Base-by-base conservation (phyloP, 2,888 invertebrate species). In the Diarsia rubi region DNA sequence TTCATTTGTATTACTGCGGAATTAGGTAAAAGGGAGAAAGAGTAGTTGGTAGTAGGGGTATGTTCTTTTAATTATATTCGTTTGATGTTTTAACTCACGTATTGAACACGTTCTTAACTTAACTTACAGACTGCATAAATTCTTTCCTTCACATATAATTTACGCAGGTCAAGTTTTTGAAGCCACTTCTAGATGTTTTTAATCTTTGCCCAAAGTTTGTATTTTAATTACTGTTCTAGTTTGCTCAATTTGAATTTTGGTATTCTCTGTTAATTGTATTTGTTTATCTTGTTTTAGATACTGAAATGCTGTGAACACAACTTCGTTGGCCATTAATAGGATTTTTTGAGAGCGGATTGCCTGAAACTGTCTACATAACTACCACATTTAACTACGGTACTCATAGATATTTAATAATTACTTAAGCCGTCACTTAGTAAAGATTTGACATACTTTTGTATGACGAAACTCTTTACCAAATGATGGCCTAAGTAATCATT, bases 181-280 rank as follows among this genome's bases (percentile, higher is more conserved):
- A 21, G 27, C 1, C 42, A n/a, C 14, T 69, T 72, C 71, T 44
- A 45, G 31, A 0, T 72, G 2, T 45, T 31, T 6, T 45, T 31
- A 70, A 45, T 71, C 54, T 21, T 44, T 54, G 44, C 16, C 45
- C 16, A 12, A 69, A 69, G 37, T 70, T 69, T 49, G 12, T 52
- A 69, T 71, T 80, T 70, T 80, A 80, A 81, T 81, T 81, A 81
- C 16, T 73, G 49, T 27, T 49, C 63, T 62, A 27, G 68, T 45
- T 79, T 52, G 37, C 63, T 67, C 70, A 54, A 63, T 72, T 74
- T 77, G 14, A 63, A 16, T 52, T 71, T 67, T 60, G 69, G 37
- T 78, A 42, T 69, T 69, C 42, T 54, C n/a, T 44, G 16, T 60
- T 52, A 52, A 45, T 66, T 65, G 16, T 49, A 77, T 65, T 63